These are phyloP conservation scores for Orthonychiurus folsomi DNA, from an alignment of 2,888 invertebrate genomes.

Conservation along the genomic window DNA sequence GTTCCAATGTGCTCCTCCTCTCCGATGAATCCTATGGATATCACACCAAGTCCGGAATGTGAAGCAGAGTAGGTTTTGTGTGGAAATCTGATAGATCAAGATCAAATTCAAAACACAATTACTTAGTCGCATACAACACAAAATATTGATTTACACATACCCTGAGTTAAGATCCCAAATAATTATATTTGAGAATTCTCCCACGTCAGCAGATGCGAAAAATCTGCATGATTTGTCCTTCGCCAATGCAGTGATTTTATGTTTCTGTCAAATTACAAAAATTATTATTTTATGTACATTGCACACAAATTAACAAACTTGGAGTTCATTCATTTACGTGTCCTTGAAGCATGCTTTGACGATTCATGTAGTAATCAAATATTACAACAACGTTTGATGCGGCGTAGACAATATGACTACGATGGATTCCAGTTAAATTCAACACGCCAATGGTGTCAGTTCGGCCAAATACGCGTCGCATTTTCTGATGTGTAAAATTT, in stretches of 20 bases:
- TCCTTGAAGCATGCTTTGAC: constrained; percentile 35
- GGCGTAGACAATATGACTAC: constrained; percentile 33
- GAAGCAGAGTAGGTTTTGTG: not conserved
- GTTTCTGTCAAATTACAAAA: constrained; percentile 25
- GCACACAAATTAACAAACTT: too few species aligned
- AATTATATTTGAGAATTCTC: constrained; percentile 30
- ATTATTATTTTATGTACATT: too few species aligned
- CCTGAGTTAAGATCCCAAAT: constrained; percentile 33
- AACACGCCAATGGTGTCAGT: constrained; percentile 22
- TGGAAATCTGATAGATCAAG: not conserved
- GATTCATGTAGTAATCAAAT: constrained; percentile 32
- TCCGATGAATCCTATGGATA: not conserved
- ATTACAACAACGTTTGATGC: constrained; percentile 33
- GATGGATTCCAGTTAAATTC: constrained; percentile 34
- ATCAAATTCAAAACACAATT: not conserved
- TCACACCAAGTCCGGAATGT: not conserved
- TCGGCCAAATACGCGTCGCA: constrained; percentile 34
- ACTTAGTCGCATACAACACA: not conserved
- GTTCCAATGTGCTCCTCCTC: constrained; percentile 2
- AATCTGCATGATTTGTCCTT: constrained; percentile 21
- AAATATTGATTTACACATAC: constrained; percentile 10
- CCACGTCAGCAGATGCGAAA: constrained; percentile 32
- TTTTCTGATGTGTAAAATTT: constrained; percentile 18
- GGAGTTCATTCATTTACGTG: constrained; percentile 34
- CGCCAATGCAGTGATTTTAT: constrained; percentile 26